Evolutionary conservation across 2,113 vertebrate species (phyloP).

Genomic region (Capreolus pygargus): DNA sequence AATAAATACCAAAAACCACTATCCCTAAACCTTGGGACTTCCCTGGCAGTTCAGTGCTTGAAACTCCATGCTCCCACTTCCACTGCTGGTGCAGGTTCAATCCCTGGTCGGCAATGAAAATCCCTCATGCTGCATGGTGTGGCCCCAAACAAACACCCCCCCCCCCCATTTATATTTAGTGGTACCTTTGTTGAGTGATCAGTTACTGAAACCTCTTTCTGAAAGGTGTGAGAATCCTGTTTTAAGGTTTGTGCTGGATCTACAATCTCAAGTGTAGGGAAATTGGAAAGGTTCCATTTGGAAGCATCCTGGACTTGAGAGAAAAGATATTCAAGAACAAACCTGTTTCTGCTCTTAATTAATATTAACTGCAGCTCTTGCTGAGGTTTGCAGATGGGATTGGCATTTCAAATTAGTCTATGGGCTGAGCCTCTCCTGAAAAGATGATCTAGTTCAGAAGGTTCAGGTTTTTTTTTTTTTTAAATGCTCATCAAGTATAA

Average conservation of each 20-base stretch:
- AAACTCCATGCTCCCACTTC: background rate
- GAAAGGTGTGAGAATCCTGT: background rate
- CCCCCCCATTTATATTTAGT: background rate
- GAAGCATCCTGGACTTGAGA: constrained; percentile 26
- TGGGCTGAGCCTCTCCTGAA: constrained; percentile 22
- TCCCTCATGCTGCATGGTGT: background rate
- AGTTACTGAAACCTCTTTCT: background rate
- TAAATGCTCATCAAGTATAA: background rate
- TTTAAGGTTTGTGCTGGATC: background rate
- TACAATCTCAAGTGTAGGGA: background rate
- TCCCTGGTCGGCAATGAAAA: background rate
- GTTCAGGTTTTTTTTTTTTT: background rate
- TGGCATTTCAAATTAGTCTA: constrained; percentile 17
- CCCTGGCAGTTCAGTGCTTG: background rate
- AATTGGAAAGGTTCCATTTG: background rate
- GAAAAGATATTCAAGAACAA: constrained; percentile 34
- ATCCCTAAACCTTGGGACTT: background rate
- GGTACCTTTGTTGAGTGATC: background rate
- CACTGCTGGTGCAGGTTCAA: background rate
- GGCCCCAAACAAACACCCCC: background rate
- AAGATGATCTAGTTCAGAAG: constrained; percentile 49
- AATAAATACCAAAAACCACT: background rate
- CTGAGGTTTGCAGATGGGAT: constrained; percentile 40
- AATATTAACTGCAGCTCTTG: constrained; percentile 47
- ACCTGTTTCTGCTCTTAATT: constrained; percentile 61